These are phyloP conservation scores for Sporophila hypoxantha DNA, from an alignment of 2,113 vertebrate species.

Conservation along the genomic window DNA sequence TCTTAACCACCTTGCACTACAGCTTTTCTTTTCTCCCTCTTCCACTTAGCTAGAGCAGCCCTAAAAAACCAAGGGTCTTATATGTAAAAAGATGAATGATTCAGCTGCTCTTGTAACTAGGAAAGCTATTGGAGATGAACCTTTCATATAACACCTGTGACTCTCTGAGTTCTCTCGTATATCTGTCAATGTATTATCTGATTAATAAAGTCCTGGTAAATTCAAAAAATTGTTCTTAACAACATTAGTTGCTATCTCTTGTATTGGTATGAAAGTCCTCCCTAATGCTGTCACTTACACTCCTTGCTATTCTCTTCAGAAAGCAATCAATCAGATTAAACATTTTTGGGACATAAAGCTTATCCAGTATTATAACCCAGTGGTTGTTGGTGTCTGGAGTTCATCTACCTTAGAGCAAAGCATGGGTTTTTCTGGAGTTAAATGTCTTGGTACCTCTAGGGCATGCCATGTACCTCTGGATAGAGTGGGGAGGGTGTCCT, in stretches of 20 bases:
- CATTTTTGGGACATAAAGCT: background rate
- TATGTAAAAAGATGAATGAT: background rate
- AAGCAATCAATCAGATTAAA: background rate
- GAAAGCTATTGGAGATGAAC: background rate
- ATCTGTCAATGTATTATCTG: background rate
- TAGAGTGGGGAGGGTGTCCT: background rate
- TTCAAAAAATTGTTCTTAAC: background rate
- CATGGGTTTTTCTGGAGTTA: background rate
- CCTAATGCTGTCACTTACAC: background rate
- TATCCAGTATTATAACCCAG: background rate
- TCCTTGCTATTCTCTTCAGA: background rate
- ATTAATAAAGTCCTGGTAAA: background rate
- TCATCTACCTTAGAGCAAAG: background rate
- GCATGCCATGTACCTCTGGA: rapidly evolving
- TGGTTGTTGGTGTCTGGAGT: background rate
- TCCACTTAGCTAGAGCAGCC: background rate
- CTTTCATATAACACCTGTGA: background rate
- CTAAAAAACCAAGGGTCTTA: background rate
- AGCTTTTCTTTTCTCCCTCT: background rate
- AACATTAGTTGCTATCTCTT: background rate
- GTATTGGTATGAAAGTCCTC: background rate
- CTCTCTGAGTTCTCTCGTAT: background rate
- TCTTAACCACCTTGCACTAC: background rate
- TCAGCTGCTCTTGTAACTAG: background rate
- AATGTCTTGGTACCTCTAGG: background rate